phyloP scores from a whole-genome alignment of 2,888 invertebrate genomes.

The Drosophila antonietae region DNA sequence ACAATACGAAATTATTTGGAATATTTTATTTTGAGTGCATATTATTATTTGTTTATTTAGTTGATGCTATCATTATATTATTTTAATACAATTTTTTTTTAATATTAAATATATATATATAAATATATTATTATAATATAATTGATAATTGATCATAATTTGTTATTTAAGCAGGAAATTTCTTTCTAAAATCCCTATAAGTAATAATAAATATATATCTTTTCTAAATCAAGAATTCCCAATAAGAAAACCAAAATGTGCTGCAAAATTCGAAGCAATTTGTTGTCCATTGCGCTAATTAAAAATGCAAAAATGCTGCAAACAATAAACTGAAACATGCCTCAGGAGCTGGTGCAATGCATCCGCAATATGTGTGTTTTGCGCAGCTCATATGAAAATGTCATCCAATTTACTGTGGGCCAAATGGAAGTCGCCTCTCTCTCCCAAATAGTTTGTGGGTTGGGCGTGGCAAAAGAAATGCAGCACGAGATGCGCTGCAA shows the following conservation, averaged over 20 bases:
- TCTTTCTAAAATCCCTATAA: background rate
- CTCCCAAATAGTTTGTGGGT: constrained; percentile 47
- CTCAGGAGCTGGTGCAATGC: constrained; percentile 23
- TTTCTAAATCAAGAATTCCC: background rate
- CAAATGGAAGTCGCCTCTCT: background rate
- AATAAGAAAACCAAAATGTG: background rate
- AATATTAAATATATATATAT: too few species aligned
- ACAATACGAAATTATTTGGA: too few species aligned
- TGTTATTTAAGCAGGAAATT: too few species aligned
- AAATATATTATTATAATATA: too few species aligned
- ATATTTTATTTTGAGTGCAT: too few species aligned
- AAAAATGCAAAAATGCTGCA: constrained; percentile 47
- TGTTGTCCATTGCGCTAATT: constrained; percentile 42
- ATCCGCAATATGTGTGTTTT: constrained; percentile 17
- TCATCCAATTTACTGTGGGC: constrained; percentile 65
- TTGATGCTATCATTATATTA: too few species aligned
- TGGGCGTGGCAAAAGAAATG: constrained; percentile 33
- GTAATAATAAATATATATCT: background rate
- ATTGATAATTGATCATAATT: too few species aligned
- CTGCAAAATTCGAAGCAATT: background rate
- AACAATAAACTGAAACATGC: constrained; percentile 34
- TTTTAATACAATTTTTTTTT: too few species aligned
- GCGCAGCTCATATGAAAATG: constrained; percentile 54
- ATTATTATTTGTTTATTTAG: too few species aligned
- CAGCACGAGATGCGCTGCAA: constrained; percentile 42